A percentile compares a stretch with the other conserved stretches of the same genome.
Conservation (phyloP, 35 echinoderm and acorn worm species). For the Amphiura filiformis region DNA sequence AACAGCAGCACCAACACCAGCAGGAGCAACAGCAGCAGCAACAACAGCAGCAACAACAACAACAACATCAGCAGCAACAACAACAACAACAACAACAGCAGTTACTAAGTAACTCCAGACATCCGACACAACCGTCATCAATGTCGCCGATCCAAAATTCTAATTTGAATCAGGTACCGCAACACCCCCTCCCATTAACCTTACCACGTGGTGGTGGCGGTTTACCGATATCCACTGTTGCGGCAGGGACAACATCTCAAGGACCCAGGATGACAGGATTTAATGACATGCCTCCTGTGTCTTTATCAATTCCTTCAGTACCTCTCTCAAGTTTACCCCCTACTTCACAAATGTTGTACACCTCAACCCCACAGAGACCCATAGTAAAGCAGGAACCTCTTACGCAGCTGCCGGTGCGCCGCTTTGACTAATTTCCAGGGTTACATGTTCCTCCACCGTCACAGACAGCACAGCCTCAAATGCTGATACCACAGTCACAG, state of each 20-base stretch:
- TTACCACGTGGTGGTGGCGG: not conserved
- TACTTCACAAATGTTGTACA: not conserved
- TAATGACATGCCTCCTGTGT: not conserved
- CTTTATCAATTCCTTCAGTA: not conserved
- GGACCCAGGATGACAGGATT: no score
- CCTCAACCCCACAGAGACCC: not conserved
- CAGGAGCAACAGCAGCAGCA: not conserved
- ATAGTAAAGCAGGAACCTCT: not conserved
- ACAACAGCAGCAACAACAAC: not conserved
- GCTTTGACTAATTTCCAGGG: not conserved
- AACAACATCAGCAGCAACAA: constrained; percentile 6
- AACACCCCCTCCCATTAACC: constrained; percentile 20
- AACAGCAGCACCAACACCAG: not conserved
- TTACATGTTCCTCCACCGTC: not conserved
- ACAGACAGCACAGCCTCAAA: no score
- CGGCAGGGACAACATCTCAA: no score
- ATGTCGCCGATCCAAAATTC: not conserved
- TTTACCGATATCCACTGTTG: no score
- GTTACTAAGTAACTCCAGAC: not conserved
- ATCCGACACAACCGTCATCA: not conserved
- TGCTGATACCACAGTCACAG: not conserved
- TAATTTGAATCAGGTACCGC: not conserved
- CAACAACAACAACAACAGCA: constrained; percentile 12
- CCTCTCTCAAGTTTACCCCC: not conserved
- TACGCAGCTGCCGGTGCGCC: not conserved